phyloP scores from a whole-genome alignment of 1,140 invertebrate genomes.

The Cyclargus thomasi region DNA sequence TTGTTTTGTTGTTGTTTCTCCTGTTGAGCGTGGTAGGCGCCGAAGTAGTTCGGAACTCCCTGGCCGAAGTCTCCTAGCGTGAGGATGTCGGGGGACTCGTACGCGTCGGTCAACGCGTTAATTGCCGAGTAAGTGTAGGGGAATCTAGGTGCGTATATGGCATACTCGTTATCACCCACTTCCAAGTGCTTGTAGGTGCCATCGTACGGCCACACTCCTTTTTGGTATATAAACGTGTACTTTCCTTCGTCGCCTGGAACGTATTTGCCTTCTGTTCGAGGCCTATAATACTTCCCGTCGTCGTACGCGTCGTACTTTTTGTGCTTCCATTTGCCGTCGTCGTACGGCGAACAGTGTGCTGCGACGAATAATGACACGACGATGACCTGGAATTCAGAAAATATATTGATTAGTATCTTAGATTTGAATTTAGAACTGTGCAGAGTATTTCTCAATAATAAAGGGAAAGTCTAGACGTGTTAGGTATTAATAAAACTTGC shows the following conservation, averaged over 20 bases:
- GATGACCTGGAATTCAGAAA: constrained; percentile 40
- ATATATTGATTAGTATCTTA: neutral
- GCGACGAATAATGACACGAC: constrained; percentile 36
- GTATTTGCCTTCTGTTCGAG: constrained; percentile 67
- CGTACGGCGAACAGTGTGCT: constrained; percentile 45
- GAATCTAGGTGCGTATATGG: constrained; percentile 51
- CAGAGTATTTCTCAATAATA: too few relatives aligned
- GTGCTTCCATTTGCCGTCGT: constrained; percentile 59
- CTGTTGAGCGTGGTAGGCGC: constrained; percentile 37
- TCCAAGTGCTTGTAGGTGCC: constrained; percentile 69
- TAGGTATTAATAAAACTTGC: too few relatives aligned
- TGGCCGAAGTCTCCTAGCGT: constrained; percentile 45
- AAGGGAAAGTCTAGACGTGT: too few relatives aligned
- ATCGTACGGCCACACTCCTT: constrained; percentile 58
- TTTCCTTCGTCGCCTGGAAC: constrained; percentile 72
- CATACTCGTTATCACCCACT: constrained; percentile 42
- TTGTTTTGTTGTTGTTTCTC: constrained; percentile 23
- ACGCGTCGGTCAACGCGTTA: constrained; percentile 43
- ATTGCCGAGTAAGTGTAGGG: constrained; percentile 55
- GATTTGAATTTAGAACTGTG: neutral
- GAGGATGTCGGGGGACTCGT: constrained; percentile 47
- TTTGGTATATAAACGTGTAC: constrained; percentile 65
- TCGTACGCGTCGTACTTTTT: constrained; percentile 44
- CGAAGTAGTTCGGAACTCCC: constrained; percentile 36
- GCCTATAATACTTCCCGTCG: constrained; percentile 60